Evolutionary conservation across 1,140 invertebrate species (phyloP).

Genomic region (Euwallacea fornicatus): DNA sequence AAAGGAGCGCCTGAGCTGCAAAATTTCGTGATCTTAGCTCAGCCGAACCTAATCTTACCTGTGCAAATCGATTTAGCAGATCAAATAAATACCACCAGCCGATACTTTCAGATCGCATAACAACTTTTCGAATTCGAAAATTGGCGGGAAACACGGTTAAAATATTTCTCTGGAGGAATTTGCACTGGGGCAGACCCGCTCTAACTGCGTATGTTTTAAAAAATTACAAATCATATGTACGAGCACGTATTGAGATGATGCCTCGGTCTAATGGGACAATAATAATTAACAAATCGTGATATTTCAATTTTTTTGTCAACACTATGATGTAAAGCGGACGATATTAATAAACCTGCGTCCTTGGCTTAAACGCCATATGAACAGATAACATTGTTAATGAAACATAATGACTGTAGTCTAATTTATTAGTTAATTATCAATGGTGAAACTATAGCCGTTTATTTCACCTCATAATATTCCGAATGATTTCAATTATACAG

Average conservation of each 20-base stretch:
- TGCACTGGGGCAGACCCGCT: conserved; percentile 6
- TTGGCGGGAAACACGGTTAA: background rate
- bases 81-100: conserved; percentile 11
- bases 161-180: background rate
- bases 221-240: background rate
- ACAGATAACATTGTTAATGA: too few relatives aligned
- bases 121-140: conserved; percentile 13
- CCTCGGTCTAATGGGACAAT: background rate
- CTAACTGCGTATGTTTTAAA: conserved; percentile 14
- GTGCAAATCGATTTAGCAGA: background rate
- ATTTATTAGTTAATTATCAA: too few relatives aligned
- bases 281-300: conserved; percentile 13
- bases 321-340: conserved; percentile 5
- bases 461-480: too few relatives aligned
- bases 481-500: too few relatives aligned
- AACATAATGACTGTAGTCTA: too few relatives aligned
- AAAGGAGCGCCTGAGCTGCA: too few relatives aligned
- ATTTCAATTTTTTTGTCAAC: conserved; percentile 17
- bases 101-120: background rate
- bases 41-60: background rate
- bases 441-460: too few relatives aligned
- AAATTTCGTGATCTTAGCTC: too few relatives aligned
- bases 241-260: background rate
- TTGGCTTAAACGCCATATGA: background rate
- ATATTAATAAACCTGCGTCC: conserved; percentile 9